Evolutionary conservation across 2,888 invertebrate species (phyloP).

Genomic region (Cephus spinipes): DNA sequence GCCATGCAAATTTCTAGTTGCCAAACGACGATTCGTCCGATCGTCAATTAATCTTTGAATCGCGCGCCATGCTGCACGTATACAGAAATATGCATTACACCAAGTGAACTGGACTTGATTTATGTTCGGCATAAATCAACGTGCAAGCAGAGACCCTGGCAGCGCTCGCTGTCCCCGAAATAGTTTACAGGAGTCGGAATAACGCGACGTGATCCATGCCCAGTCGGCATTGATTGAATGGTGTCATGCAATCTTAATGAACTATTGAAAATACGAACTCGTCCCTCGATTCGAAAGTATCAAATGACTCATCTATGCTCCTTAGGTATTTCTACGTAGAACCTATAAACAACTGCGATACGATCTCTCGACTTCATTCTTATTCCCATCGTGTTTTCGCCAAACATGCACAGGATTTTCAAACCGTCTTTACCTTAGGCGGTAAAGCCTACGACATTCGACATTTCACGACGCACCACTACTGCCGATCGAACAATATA

Average conservation of each 20-base stretch:
- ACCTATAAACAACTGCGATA: neutral
- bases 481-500: neutral
- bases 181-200: slow-evolving; percentile 48
- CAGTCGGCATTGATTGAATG: slow-evolving; percentile 43
- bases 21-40: neutral
- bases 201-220: slow-evolving; percentile 32
- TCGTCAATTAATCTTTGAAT: neutral
- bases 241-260: slow-evolving; percentile 38
- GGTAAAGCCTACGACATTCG: neutral
- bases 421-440: neutral
- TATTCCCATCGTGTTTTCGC: neutral
- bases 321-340: neutral
- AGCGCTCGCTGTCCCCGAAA: slow-evolving; percentile 50
- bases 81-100: slow-evolving; percentile 51
- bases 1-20: neutral
- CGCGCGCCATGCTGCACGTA: slow-evolving; percentile 16
- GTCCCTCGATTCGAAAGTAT: neutral
- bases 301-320: neutral
- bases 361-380: neutral
- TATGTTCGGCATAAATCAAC: slow-evolving; percentile 52
- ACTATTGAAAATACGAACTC: slow-evolving; percentile 17
- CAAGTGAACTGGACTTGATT: slow-evolving; percentile 48
- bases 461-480: neutral
- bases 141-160: slow-evolving; percentile 43
- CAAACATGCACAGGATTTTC: neutral